Evolutionary conservation across 2,888 invertebrate genomes (phyloP).

Genomic region (Sarcophaga variegata): DNA sequence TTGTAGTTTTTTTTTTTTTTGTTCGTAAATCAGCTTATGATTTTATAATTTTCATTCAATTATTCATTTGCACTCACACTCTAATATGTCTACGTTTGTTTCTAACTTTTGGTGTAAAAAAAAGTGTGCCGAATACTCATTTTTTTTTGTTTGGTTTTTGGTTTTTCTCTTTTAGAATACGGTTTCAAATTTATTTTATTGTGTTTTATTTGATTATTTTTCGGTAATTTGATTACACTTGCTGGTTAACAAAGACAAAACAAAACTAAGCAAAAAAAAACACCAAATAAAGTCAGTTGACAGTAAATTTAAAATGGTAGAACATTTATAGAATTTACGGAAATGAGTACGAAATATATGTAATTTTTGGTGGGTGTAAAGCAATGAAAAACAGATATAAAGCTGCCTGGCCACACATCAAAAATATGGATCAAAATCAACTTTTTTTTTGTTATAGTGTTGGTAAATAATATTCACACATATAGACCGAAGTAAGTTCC

Average conservation of each 20-base stretch:
- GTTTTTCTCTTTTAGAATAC: constrained; percentile 10
- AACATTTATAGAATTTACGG: background rate
- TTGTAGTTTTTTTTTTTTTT: constrained; percentile 23
- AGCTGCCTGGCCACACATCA: too few species aligned
- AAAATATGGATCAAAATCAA: too few species aligned
- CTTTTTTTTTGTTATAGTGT: too few species aligned
- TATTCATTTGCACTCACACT: constrained; percentile 8
- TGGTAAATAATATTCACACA: too few species aligned
- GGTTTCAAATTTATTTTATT: constrained; percentile 34
- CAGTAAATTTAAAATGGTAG: background rate
- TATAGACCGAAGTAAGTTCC: too few species aligned
- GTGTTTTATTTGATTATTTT: background rate
- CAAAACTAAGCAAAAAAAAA: background rate
- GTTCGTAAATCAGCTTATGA: constrained; percentile 59
- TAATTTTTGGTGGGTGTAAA: too few species aligned
- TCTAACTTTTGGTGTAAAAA: background rate
- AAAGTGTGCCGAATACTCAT: constrained; percentile 58
- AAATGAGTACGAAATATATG: too few species aligned
- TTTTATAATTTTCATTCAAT: constrained; percentile 24
- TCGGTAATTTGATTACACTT: constrained; percentile 29
- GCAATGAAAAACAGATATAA: too few species aligned
- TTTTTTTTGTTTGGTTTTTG: background rate
- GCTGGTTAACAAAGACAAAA: background rate
- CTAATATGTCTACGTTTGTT: background rate
- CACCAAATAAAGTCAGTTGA: background rate